Evolutionary conservation across 2,797 vertebrate species (phyloP).

Genomic region (Darevskia nairensis): DNA sequence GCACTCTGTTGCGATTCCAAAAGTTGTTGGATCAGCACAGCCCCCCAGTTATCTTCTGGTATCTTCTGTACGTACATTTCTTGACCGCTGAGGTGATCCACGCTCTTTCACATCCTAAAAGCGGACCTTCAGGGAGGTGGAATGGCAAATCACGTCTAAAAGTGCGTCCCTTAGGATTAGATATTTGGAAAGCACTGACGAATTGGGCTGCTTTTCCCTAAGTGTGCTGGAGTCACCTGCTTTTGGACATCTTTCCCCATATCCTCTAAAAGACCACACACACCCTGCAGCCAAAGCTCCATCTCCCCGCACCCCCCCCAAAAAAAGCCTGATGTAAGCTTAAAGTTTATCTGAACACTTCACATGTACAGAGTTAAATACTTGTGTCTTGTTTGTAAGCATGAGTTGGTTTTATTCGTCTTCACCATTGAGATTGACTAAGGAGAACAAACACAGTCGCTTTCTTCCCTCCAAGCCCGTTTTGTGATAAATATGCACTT

Average conservation of each 20-base stretch:
- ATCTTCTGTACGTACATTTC: too few species aligned
- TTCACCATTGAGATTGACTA: background rate
- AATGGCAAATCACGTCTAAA: background rate
- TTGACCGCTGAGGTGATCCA: background rate
- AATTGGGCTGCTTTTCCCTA: too few species aligned
- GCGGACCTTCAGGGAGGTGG: background rate
- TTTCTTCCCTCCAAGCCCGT: background rate
- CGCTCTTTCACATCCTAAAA: too few species aligned
- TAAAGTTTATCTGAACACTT: background rate
- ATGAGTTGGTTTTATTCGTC: background rate
- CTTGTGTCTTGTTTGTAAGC: background rate
- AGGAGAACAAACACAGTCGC: background rate
- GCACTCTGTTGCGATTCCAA: background rate
- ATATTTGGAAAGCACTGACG: background rate
- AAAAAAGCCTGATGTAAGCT: background rate
- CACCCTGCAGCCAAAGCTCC: background rate
- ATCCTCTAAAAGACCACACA: too few species aligned
- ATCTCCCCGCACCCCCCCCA: accelerated
- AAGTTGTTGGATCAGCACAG: background rate
- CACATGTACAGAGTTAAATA: background rate
- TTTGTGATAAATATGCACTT: constrained; percentile 12
- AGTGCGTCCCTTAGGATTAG: background rate
- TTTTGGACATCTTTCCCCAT: too few species aligned
- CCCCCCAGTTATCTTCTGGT: background rate
- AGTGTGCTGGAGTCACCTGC: too few species aligned